Base-by-base conservation (phyloP, 2,113 vertebrate species). In the Cololabis saira region DNA sequence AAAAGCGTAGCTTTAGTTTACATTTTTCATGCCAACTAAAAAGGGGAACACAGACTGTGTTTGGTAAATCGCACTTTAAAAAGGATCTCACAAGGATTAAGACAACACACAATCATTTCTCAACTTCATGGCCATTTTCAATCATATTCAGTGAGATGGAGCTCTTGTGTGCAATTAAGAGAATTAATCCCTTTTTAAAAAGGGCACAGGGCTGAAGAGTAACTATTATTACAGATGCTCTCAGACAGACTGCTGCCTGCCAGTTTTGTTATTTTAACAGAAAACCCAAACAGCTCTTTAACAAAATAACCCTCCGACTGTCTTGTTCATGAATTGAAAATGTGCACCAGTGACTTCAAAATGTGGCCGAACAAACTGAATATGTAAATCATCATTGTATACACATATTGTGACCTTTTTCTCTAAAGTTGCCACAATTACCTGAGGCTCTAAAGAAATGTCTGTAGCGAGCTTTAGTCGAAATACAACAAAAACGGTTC, bases 101-200 rank as follows among this genome's bases (percentile, higher is more conserved):
- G 33, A 74, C 24, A 56, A 8, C 21, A 63, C 49, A 48, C 60
- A 66, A 76, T 67, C 3, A 71, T 71, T 58, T 53, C 51, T 69
- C 30, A 66, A 49, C 56, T 59, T 43, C 74, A 51, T 43, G 51
- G 59, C 17, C 24, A 59, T 44, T 60, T 73, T 60, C 48, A 52
- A 70, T 73, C 63, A 27, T 24, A 69, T 56, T 51, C 37, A 17
- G 41, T 4, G 56, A 74, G 58, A 56, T 7, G 48, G 16, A 51
- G 45, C 51, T 51, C 56, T 49, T 18, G 44, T 19, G 40, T 74
- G 66, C 86, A 74, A 88, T 89, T 83, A 78, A 80, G 67, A 71
- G 80, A 78, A 79, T 85, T 84, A 70, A 86, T 84, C 77, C 73
- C 12, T 77, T 77, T 67, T 72, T 73, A 78, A 85, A n/a, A 74